Base-by-base conservation (phyloP, 1,140 invertebrate genomes). In the Formica exsecta region DNA sequence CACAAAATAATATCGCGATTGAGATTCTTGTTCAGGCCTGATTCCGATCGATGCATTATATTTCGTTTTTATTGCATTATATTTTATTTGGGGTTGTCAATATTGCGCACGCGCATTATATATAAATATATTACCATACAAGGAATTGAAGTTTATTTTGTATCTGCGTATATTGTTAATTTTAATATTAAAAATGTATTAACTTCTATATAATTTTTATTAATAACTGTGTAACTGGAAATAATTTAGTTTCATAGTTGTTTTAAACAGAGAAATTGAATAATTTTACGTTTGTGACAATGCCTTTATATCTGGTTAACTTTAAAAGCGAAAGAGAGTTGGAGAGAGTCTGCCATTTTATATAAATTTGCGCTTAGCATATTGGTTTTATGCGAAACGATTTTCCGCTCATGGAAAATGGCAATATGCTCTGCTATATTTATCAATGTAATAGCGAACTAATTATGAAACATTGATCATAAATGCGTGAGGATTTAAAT, bases 321-420 rank as follows among this genome's bases (percentile, higher is more conserved):
- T 71, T 71, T 71, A 81, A 81, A 81, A 81, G 79, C 25, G 51
- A 81, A 81, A 81, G 54, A 51, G 48, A 51, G 25, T 22, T 38
- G 51, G 65, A n/a, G 36, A 22, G 65, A 61, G 48, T 73, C 61
- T 44, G 41, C 66, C 36, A 81, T 81, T 81, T 38, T 25, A 73
- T 81, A 80, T 80, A 81, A 81, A 81, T 81, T 81, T 16, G 54
- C 19, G 51, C 38, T 61, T 61, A 73, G 38, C 54, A 57, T 71
- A 81, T 81, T 73, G 79, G 22, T 80, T 54, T 80, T 80, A 38
- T 68, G 11, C 51, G 66, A 73, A 81, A 61, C 79, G 66, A 81
- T 73, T 73, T 81, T 73, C 22, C 54, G 66, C 36, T 59, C 29
- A 25, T 54, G 22, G 48, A 59, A 71, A 73, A 38, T 66, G 25